These are phyloP conservation scores for Amphipyra tragopoginis DNA, from an alignment of 2,888 invertebrate species.

Conservation along the genomic window DNA sequence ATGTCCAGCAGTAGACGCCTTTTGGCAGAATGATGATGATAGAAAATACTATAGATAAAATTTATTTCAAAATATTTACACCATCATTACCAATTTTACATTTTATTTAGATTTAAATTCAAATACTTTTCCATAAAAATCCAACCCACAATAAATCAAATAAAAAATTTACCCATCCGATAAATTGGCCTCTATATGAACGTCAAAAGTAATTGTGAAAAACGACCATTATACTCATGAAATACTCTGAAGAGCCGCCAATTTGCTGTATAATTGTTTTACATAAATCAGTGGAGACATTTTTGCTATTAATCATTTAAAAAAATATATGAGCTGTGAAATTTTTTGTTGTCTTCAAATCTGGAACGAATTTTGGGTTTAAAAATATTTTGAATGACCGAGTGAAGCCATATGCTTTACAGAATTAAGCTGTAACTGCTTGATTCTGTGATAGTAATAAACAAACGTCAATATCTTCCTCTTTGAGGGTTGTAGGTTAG, in stretches of 20 bases:
- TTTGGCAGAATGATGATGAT: no score
- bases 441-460: no score
- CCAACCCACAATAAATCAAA: conserved; percentile 11
- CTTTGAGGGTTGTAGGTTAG: no score
- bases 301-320: conserved; percentile 12
- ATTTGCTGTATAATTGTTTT: conserved; percentile 29
- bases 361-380: conserved; percentile 5
- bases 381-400: conserved; percentile 8
- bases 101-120: not conserved
- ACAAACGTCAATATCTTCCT: no score
- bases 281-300: conserved; percentile 24
- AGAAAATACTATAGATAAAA: no score
- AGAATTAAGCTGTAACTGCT: no score
- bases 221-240: conserved; percentile 30
- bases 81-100: no score
- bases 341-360: conserved; percentile 27
- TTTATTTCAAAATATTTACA: no score
- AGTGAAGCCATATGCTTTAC: no score
- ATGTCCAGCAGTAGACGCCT: no score
- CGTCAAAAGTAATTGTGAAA: conserved; percentile 42
- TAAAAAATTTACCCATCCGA: conserved; percentile 7
- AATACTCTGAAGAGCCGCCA: conserved; percentile 41
- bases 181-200: conserved; percentile 21
- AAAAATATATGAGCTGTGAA: conserved; percentile 15
- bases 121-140: not conserved